These are phyloP conservation scores for Percopsis omiscomaycus DNA, from an alignment of 2,797 vertebrate species.

Conservation along the genomic window DNA sequence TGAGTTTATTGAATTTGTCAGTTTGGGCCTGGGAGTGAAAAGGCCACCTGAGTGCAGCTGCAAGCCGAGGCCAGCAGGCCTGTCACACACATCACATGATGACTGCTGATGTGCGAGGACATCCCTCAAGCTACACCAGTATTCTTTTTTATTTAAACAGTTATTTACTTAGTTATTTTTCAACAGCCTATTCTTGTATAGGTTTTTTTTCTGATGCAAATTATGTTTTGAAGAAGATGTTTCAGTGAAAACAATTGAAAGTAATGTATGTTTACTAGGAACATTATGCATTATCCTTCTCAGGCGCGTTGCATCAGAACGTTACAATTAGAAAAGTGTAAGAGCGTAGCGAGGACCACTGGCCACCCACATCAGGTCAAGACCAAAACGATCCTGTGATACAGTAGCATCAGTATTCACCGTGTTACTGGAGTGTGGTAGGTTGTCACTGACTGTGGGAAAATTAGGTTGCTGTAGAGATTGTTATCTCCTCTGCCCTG, in stretches of 20 bases:
- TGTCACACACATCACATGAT: slow-evolving; percentile 64
- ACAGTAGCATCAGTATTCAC: slow-evolving; percentile 63
- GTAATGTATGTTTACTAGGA: slow-evolving; percentile 9
- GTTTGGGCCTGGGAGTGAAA: slow-evolving; percentile 77
- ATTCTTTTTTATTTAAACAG: background rate
- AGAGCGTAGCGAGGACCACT: slow-evolving; percentile 48
- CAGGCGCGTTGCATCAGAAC: slow-evolving; percentile 1
- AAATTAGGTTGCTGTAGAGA: slow-evolving; percentile 42
- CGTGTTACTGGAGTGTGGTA: slow-evolving; percentile 47
- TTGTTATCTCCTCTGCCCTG: slow-evolving; percentile 35
- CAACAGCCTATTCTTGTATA: slow-evolving; percentile 38
- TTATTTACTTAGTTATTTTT: slow-evolving; percentile 17
- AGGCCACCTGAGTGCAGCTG: slow-evolving; percentile 74
- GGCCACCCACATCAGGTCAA: slow-evolving; percentile 62
- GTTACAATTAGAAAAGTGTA: background rate
- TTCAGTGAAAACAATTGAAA: slow-evolving; percentile 49
- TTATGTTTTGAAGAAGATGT: background rate
- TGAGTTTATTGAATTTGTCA: slow-evolving; percentile 85
- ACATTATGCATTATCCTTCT: slow-evolving; percentile 52
- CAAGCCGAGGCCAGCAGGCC: slow-evolving; percentile 48
- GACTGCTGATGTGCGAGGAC: slow-evolving; percentile 70
- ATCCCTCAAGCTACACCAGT: slow-evolving; percentile 59
- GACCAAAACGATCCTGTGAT: slow-evolving; percentile 55
- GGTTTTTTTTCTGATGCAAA: background rate
- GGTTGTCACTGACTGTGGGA: slow-evolving; percentile 54